phyloP scores from a whole-genome alignment of 2,797 vertebrate species.

The Coregonus ussuriensis region DNA sequence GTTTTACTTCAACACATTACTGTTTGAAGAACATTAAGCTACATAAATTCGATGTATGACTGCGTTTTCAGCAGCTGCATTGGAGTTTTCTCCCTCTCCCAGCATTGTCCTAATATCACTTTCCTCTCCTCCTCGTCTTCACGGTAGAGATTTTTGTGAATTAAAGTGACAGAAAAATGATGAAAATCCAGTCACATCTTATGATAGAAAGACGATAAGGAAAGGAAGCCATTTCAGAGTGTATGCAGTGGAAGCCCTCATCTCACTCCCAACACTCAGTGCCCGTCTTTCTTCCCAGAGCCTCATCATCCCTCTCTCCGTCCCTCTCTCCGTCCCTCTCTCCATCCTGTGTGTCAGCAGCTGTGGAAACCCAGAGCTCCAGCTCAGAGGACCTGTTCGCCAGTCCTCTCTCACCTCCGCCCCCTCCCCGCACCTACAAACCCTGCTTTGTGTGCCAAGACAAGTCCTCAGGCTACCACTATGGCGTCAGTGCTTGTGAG shows the following conservation, averaged over 20 bases:
- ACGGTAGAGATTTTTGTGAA: neutral
- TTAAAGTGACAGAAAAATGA: neutral
- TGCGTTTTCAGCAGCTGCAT: neutral
- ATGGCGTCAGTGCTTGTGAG: constrained; percentile 94
- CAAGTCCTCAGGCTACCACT: constrained; percentile 95
- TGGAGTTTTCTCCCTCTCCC: neutral
- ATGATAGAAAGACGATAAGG: neutral
- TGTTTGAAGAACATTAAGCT: neutral
- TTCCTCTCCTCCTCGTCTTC: neutral
- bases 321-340: neutral
- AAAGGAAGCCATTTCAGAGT: neutral
- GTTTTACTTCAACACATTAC: neutral
- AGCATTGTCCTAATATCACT: neutral
- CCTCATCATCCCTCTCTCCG: neutral
- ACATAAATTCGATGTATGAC: neutral
- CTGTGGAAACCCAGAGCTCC: constrained; percentile 91
- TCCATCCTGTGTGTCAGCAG: constrained; percentile 63
- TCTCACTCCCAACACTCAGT: neutral
- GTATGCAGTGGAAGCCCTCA: neutral
- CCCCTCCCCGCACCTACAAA: constrained; percentile 92
- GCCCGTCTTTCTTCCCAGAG: neutral
- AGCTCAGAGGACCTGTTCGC: constrained; percentile 85
- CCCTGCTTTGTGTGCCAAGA: constrained; percentile 96
- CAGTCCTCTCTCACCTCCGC: constrained; percentile 85
- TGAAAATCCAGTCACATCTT: neutral